phyloP scores from a whole-genome alignment of 2,888 invertebrate genomes.

The Schizotus pectinicornis region DNA sequence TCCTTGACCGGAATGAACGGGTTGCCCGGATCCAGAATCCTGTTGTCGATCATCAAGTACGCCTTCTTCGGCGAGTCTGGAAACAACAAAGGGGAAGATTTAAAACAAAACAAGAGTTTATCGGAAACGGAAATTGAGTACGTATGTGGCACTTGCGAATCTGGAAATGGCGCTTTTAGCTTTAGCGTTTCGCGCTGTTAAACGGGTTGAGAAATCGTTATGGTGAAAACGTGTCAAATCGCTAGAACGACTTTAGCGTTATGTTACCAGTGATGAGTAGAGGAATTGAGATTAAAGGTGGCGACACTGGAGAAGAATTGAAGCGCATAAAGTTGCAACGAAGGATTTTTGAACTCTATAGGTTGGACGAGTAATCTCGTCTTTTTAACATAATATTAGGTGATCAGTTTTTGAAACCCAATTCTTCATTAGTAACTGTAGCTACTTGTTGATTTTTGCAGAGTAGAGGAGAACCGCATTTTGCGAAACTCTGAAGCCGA shows the following conservation, averaged over 20 bases:
- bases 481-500: no score
- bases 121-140: background rate
- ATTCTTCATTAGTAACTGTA: no score
- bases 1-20: slow-evolving; percentile 88
- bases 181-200: slow-evolving; percentile 7
- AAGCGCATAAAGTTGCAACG: no score
- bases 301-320: no score
- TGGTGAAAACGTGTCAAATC: slow-evolving; percentile 1
- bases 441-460: no score
- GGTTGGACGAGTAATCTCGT: no score
- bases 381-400: no score
- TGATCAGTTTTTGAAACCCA: no score
- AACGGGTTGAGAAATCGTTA: slow-evolving; percentile 9
- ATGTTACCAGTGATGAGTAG: background rate
- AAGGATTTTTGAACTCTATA: no score
- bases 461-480: no score
- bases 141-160: background rate
- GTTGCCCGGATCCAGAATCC: slow-evolving; percentile 84
- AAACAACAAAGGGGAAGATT: slow-evolving; percentile 43
- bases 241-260: slow-evolving; percentile 1
- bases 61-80: slow-evolving; percentile 84
- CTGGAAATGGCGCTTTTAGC: slow-evolving; percentile 7
- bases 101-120: background rate
- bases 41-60: slow-evolving; percentile 85
- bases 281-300: no score